phyloP scores from a whole-genome alignment of 2,113 vertebrate genomes.

The Chloropsis hardwickii region DNA sequence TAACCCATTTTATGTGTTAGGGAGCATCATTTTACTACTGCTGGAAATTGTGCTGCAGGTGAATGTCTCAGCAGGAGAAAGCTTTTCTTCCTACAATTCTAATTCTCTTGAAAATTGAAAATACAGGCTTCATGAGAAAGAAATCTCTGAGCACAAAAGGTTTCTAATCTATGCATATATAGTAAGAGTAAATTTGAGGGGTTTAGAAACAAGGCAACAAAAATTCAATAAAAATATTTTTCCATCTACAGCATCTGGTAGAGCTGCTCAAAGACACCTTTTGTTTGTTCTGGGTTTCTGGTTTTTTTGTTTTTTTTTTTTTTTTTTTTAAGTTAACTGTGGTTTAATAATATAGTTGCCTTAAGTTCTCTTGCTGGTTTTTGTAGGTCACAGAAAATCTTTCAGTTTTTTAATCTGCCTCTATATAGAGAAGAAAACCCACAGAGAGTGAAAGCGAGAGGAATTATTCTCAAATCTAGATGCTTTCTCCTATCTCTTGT shows the following conservation, averaged over 20 bases:
- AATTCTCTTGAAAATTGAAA: slow-evolving; percentile 33
- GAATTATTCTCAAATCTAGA: neutral
- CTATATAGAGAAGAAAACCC: neutral
- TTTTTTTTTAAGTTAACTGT: neutral
- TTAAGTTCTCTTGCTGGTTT: neutral
- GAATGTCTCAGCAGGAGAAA: slow-evolving; percentile 12
- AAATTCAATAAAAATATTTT: neutral
- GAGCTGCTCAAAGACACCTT: neutral
- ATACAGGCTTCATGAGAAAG: neutral
- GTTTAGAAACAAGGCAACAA: neutral
- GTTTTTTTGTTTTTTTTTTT: neutral
- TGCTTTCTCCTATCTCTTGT: slow-evolving; percentile 15
- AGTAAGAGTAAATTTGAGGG: neutral
- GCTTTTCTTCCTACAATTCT: neutral
- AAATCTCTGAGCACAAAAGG: neutral
- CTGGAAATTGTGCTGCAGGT: neutral
- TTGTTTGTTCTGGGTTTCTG: neutral
- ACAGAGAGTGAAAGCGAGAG: neutral
- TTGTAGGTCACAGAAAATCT: slow-evolving; percentile 19
- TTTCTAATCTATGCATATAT: neutral
- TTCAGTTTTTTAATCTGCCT: slow-evolving; percentile 1
- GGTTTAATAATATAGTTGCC: neutral
- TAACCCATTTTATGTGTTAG: neutral
- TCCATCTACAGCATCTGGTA: neutral
- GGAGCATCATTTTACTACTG: neutral